Conservation (phyloP, 2,888 invertebrate genomes). For the Meliscaeva auricollis region DNA sequence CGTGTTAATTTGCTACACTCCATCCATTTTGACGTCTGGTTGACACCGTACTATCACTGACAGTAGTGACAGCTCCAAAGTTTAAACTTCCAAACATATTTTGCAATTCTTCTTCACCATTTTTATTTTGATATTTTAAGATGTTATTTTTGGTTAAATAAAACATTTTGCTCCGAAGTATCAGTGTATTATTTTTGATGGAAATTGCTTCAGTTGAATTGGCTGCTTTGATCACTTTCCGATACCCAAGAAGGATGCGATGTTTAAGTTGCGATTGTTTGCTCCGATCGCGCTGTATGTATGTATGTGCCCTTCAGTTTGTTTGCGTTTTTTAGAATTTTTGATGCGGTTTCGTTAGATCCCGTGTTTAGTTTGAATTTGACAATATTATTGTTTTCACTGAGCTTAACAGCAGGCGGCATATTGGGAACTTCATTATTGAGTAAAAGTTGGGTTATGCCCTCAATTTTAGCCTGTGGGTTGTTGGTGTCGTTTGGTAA, state of each 20-base stretch:
- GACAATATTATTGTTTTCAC: background rate
- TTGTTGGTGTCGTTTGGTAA: background rate
- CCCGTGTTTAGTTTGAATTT: background rate
- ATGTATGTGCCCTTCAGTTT: slow-evolving; percentile 12
- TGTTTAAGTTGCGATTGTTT: slow-evolving; percentile 18
- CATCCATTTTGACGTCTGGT: background rate
- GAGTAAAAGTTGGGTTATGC: background rate
- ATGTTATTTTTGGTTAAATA: slow-evolving; percentile 14
- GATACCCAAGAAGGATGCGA: slow-evolving; percentile 3
- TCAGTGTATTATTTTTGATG: background rate
- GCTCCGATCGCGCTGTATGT: slow-evolving; percentile 6
- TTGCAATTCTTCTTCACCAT: slow-evolving; percentile 8
- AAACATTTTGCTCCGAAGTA: background rate
- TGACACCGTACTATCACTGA: slow-evolving; percentile 6
- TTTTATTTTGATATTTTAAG: slow-evolving; percentile 3
- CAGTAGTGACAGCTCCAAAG: slow-evolving; percentile 11
- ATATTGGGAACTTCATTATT: background rate
- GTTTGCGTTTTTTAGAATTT: background rate
- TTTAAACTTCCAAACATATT: slow-evolving; percentile 6
- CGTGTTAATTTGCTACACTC: background rate
- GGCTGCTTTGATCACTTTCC: background rate
- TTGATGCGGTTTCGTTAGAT: background rate
- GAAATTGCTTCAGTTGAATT: background rate
- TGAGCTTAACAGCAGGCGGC: background rate
- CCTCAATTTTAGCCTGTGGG: background rate